Conservation (phyloP, 2,888 invertebrate genomes). For the Platycheirus albimanus region DNA sequence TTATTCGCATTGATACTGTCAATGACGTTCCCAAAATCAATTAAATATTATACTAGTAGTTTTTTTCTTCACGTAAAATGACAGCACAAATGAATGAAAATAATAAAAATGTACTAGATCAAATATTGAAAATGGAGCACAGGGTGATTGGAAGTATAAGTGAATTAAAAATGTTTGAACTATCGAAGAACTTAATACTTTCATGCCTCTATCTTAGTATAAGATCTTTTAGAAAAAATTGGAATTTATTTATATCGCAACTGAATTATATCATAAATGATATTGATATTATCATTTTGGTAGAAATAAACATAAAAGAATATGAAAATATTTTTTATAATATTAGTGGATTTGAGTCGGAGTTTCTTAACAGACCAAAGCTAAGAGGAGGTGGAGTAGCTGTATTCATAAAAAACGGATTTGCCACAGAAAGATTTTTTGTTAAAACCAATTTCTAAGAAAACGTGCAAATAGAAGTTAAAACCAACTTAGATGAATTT, state of each 20-base stretch:
- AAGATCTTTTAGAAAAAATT: slow-evolving; percentile 17
- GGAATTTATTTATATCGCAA: slow-evolving; percentile 3
- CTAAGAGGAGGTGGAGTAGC: background rate
- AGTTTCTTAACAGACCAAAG: slow-evolving; percentile 1
- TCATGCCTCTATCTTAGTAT: background rate
- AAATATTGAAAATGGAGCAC: slow-evolving; percentile 9
- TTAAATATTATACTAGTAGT: background rate
- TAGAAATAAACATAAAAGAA: slow-evolving; percentile 20
- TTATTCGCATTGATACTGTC: slow-evolving; percentile 20
- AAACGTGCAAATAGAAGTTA: background rate
- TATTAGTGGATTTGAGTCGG: background rate
- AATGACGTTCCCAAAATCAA: slow-evolving; percentile 3
- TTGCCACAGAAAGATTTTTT: background rate
- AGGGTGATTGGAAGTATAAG: slow-evolving; percentile 11
- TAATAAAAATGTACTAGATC: slow-evolving; percentile 12
- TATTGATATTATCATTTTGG: slow-evolving; percentile 4
- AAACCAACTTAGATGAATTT: background rate
- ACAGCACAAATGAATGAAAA: slow-evolving; percentile 16
- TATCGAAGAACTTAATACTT: background rate
- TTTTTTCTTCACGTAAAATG: background rate
- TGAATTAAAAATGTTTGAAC: slow-evolving; percentile 14
- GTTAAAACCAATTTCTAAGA: background rate
- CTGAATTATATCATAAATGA: slow-evolving; percentile 2
- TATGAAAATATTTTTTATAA: slow-evolving; percentile 15
- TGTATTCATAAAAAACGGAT: background rate